phyloP scores from a whole-genome alignment of 1,140 invertebrate genomes.

The Leptinotarsa lineolata region DNA sequence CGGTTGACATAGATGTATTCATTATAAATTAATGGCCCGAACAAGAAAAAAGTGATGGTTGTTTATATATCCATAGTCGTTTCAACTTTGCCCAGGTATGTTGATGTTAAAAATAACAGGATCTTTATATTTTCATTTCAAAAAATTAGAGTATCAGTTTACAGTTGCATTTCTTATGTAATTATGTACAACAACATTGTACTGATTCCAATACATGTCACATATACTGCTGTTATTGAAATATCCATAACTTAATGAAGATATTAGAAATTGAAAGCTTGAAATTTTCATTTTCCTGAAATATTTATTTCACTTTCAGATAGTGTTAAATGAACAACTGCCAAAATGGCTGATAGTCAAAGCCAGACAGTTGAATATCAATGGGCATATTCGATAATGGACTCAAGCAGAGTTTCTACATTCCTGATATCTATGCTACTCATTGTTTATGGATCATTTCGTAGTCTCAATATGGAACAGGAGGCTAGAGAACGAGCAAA shows the following conservation, averaged over 20 bases:
- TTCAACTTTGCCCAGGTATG: constrained; percentile 25
- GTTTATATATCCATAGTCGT: constrained; percentile 31
- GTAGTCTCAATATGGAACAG: constrained; percentile 92
- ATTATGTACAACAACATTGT: background rate
- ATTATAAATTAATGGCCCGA: constrained; percentile 32
- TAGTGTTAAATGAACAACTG: constrained; percentile 29
- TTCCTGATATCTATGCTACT: constrained; percentile 96
- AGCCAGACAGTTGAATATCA: constrained; percentile 63
- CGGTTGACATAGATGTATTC: background rate
- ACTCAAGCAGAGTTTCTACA: constrained; percentile 93
- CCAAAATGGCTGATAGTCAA: constrained; percentile 45
- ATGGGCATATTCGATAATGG: constrained; percentile 94
- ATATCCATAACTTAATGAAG: too few species aligned
- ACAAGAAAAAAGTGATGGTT: constrained; percentile 39
- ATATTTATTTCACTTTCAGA: constrained; percentile 25
- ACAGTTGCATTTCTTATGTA: background rate
- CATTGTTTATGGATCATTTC: constrained; percentile 95
- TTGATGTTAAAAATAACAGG: background rate
- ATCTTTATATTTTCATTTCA: background rate
- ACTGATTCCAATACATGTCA: background rate
- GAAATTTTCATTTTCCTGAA: constrained; percentile 20
- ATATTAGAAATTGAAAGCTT: too few species aligned
- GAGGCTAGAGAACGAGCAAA: constrained; percentile 81
- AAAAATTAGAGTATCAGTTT: background rate
- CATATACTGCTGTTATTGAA: background rate